Evolutionary conservation across 2,888 invertebrate genomes (phyloP).

Genomic region (Agonum fuliginosum): DNA sequence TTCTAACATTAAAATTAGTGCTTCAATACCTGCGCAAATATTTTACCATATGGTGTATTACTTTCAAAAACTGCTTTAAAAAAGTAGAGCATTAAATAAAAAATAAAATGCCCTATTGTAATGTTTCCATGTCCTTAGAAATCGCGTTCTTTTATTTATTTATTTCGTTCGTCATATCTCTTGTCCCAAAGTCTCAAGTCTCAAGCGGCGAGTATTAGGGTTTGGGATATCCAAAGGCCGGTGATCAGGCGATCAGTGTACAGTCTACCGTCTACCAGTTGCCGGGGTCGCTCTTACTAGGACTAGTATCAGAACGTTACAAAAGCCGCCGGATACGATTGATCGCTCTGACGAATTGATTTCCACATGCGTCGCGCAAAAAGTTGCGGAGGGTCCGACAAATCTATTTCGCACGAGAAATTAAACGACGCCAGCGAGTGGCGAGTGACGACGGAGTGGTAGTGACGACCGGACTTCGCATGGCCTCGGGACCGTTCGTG

Average conservation of each 20-base stretch:
- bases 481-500: slow-evolving; percentile 18
- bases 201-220: slow-evolving; percentile 12
- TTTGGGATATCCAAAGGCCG: neutral
- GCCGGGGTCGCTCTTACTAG: slow-evolving; percentile 30
- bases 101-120: too few species aligned
- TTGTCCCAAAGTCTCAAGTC: neutral
- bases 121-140: too few species aligned
- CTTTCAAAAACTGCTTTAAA: too few species aligned
- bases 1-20: too few species aligned
- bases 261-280: neutral
- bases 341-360: slow-evolving; percentile 55
- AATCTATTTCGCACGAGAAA: slow-evolving; percentile 58
- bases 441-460: slow-evolving; percentile 28
- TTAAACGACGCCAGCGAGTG: slow-evolving; percentile 44
- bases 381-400: slow-evolving; percentile 50
- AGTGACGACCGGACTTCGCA: slow-evolving; percentile 12
- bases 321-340: slow-evolving; percentile 49
- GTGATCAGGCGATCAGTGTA: too few species aligned
- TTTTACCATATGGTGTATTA: too few species aligned
- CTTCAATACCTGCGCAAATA: too few species aligned
- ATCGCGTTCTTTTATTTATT: too few species aligned
- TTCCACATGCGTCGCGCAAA: slow-evolving; percentile 52
- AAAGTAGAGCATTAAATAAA: too few species aligned
- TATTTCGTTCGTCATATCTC: too few species aligned
- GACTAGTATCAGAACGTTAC: slow-evolving; percentile 50